Conservation (phyloP, 1,140 invertebrate species). For the Asbolus verrucosus region DNA sequence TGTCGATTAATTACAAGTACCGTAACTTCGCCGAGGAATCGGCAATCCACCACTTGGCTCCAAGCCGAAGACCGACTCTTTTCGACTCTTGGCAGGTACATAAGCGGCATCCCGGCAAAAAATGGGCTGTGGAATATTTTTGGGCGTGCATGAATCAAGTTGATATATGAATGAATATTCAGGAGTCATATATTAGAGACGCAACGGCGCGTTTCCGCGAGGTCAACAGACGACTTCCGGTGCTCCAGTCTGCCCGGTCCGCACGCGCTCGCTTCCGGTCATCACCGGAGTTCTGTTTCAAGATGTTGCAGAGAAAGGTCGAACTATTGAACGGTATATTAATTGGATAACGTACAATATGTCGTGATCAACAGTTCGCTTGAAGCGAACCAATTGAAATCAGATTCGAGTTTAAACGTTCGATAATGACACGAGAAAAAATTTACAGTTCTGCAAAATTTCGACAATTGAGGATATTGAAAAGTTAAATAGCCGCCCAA, state of each 20-base stretch:
- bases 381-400: neutral
- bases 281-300: slow-evolving; percentile 43
- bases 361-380: slow-evolving; percentile 1
- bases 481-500: slow-evolving; percentile 3
- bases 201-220: slow-evolving; percentile 56
- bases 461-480: slow-evolving; percentile 31
- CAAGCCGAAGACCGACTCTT: too few relatives aligned
- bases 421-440: neutral
- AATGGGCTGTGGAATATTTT: slow-evolving; percentile 30
- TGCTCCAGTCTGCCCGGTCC: slow-evolving; percentile 51
- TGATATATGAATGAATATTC: slow-evolving; percentile 50
- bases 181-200: slow-evolving; percentile 51
- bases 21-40: slow-evolving; percentile 2
- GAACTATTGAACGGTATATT: slow-evolving; percentile 11
- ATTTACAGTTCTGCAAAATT: neutral
- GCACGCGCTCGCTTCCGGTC: slow-evolving; percentile 57
- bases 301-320: slow-evolving; percentile 26
- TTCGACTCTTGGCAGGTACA: too few relatives aligned
- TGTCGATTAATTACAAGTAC: slow-evolving; percentile 38
- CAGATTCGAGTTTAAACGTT: slow-evolving; percentile 10
- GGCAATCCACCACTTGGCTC: too few relatives aligned
- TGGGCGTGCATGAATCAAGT: slow-evolving; percentile 46
- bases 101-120: too few relatives aligned
- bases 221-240: slow-evolving; percentile 59
- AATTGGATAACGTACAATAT: slow-evolving; percentile 1